Base-by-base conservation (phyloP, 2,888 invertebrate species). In the Polymixis flavicincta region DNA sequence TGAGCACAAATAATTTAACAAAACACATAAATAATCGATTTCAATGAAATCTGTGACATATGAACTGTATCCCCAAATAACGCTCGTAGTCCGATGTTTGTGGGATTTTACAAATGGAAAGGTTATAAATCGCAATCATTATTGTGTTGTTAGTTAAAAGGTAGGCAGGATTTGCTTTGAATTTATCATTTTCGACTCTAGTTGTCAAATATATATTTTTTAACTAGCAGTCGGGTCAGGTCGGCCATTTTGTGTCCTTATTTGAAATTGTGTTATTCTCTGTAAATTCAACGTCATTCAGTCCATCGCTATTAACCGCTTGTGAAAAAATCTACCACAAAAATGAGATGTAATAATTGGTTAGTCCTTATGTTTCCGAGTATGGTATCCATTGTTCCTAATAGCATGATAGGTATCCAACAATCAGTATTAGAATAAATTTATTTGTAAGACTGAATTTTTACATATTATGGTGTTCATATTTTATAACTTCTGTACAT, bases 31-130 rank as follows among this genome's bases (percentile, higher is more conserved):
- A 42, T 25, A 50, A 50, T 19, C 2, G 32, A 25, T 37, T n/a
- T 67, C 11, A 25, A 37, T 22, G 2, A 32, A 60, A 60, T 7
- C 13, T 60, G 55, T 52, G 28, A 42, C 60, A 52, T 52, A 60
- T 73, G 11, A 32, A 11, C 19, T 52, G 52, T 32, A 9, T 28
- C 42, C 32, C 28, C n/a, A 45, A 73, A 60, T 52, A 25, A 19
- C 6, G 11, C 63, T 28, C 59, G 9, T 14, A n/a, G 32, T 28
- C 42, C 73, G 14, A n/a, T 71, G 19, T 28, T 28, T 59, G 73
- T 52, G 52, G 28, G 50, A 50, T 71, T 59, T 8, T 28, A 60
- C 22, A 73, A 42, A 50, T 17, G 17, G 7, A 69, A 55, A 48
- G 0, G n/a, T 32, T 48, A 32, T 25, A 69, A 25, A 32, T 48